Evolutionary conservation across 2,797 vertebrate genomes (phyloP), one percentile per base, ranked within the genome.

Genomic region (Chiloscyllium punctatum): DNA sequence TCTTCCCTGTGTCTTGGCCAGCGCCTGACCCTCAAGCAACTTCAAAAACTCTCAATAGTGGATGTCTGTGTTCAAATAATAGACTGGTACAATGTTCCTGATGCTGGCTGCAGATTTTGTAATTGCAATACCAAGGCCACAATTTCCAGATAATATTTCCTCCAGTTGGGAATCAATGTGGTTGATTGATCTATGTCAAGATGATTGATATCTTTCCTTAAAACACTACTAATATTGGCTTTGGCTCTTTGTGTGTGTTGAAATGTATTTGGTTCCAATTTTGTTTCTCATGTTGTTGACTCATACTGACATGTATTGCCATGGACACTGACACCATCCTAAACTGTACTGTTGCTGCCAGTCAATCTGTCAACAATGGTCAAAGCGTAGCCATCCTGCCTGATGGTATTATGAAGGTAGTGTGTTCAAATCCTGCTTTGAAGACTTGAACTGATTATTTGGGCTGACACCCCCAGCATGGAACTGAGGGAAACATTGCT

Each of bases 11-110:
- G 16, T 68, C 33, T 21, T 69, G 21, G n/a, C 33, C 79, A 84
- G 42, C 0, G 18, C 16, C 37, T n/a, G 18, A 4, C 0, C 15
- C 15, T 18, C n/a, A 82, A 37, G 1, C 37, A 25, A 3, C 1
- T 16, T 42, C 33, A 68, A 68, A 91, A 68, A 18, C 23, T 18
- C 62, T 66, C 27, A 92, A 92, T 62, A 4, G 62, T 3, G 37
- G 62, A 92, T 68, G 33, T n/a, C 21, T 23, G 90, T 92, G 62
- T 92, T 92, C 68, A 68, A 68, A 92, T 92, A 92, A 37, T 21
- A 37, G 18, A 21, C 16, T 16, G 72, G 62, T 23, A 9, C 23
- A 42, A 23, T 37, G 90, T 68, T 66, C 62, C 18, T 66, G 86
- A 30, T 57, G 1, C 86, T 30, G 25, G 27, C 7, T 42, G 62